phyloP scores from a whole-genome alignment of 2,797 vertebrate species.

The Acropternis orthonyx region DNA sequence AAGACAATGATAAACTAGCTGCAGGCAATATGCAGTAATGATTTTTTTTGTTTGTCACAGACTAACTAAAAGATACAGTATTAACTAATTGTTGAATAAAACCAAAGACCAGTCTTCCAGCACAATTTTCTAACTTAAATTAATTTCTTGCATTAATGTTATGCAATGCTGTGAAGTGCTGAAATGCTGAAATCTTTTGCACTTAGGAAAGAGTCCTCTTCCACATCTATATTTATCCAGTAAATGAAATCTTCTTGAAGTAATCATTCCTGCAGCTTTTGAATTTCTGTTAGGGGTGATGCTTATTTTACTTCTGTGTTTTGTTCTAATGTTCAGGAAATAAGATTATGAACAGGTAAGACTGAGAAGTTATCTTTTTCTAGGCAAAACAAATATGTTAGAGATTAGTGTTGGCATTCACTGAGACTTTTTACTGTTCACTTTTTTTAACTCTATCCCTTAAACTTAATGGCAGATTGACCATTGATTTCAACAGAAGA shows the following conservation, averaged over 20 bases:
- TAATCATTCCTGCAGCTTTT: background rate
- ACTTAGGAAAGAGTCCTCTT: background rate
- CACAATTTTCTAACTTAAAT: background rate
- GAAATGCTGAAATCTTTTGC: background rate
- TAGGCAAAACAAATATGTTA: background rate
- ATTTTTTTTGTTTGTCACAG: background rate
- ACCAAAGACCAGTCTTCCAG: background rate
- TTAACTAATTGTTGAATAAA: background rate
- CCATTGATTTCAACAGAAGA: background rate
- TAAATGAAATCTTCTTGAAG: background rate
- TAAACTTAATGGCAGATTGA: background rate
- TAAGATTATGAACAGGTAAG: background rate
- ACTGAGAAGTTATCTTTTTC: background rate
- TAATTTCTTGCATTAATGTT: background rate
- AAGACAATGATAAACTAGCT: background rate
- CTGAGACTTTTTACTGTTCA: background rate
- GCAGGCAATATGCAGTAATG: background rate
- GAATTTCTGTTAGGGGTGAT: background rate
- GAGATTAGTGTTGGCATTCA: background rate
- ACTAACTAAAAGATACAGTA: background rate
- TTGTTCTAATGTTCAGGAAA: background rate
- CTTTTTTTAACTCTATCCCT: background rate
- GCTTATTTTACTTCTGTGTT: background rate
- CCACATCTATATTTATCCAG: background rate
- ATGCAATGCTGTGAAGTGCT: background rate